These are phyloP conservation scores for Erythrolamprus reginae DNA, from an alignment of 2,113 vertebrate species.

Conservation along the genomic window DNA sequence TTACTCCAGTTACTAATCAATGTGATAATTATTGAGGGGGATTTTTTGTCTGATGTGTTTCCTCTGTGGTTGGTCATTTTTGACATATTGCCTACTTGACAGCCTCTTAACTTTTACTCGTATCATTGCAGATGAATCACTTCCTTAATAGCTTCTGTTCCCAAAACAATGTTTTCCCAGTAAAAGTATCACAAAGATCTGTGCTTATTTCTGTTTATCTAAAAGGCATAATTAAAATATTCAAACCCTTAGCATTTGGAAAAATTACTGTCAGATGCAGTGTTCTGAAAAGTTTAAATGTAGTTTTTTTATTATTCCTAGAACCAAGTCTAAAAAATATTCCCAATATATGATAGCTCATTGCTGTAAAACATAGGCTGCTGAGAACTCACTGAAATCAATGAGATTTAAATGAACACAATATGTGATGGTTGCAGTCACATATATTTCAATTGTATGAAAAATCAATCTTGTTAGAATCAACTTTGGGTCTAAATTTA, in stretches of 20 bases:
- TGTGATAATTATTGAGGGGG: not conserved
- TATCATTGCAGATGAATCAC: not conserved
- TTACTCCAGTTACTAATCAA: not conserved
- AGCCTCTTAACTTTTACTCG: not conserved
- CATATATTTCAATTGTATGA: not conserved
- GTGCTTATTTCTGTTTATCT: not conserved
- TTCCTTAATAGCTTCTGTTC: slow-evolving; percentile 2
- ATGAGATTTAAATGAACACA: not conserved
- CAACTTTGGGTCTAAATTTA: not conserved
- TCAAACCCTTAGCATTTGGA: not conserved
- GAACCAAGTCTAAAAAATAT: not conserved
- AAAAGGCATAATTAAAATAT: not conserved
- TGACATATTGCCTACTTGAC: not conserved
- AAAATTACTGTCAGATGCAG: not conserved
- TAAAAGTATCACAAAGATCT: not conserved
- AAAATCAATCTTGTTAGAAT: not conserved
- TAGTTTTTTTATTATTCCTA: not conserved
- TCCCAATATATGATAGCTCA: not conserved
- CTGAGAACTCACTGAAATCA: not conserved
- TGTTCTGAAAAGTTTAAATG: not conserved
- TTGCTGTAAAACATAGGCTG: not conserved
- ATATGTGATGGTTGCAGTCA: not conserved
- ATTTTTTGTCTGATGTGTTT: not conserved
- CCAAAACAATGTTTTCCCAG: not conserved
- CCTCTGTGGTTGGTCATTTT: not conserved